Evolutionary conservation across 2,888 invertebrate genomes (phyloP).

Genomic region (Microchrysa polita): DNA sequence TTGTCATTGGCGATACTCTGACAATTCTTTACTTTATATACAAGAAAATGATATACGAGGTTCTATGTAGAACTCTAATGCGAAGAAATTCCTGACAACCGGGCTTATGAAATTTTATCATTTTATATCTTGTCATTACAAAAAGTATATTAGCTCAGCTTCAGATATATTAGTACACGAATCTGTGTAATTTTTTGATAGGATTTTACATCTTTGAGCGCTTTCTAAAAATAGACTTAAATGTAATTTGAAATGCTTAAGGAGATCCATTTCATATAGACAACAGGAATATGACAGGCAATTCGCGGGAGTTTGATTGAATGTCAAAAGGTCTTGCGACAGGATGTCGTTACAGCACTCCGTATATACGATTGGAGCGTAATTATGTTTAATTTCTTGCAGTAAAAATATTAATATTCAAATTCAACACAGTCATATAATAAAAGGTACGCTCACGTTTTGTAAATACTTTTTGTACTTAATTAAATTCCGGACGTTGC

Average conservation of each 20-base stretch:
- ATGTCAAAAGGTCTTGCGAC: too few species aligned
- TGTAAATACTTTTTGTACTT: conserved; percentile 35
- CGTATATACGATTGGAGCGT: background rate
- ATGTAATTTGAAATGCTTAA: background rate
- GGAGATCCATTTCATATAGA: background rate
- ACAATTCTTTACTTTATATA: background rate
- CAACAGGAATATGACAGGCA: background rate
- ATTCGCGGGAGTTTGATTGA: too few species aligned
- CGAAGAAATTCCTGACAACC: background rate
- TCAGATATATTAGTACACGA: background rate
- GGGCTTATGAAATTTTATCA: conserved; percentile 1
- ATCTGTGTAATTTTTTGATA: background rate
- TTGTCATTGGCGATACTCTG: conserved; percentile 26
- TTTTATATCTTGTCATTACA: background rate
- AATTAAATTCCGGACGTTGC: conserved; percentile 35
- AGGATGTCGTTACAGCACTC: background rate
- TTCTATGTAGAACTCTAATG: background rate
- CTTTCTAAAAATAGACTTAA: background rate
- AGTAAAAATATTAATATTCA: conserved; percentile 39
- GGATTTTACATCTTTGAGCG: background rate
- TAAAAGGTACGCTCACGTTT: conserved; percentile 26
- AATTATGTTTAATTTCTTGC: conserved; percentile 12
- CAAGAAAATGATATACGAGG: background rate
- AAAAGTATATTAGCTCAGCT: background rate
- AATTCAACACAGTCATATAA: conserved; percentile 13